Percentiles rank a stretch among this genome's conserved stretches.
Evolutionary conservation across 2,888 invertebrate genomes (phyloP).

Genomic region (Philopedon plagiatum): DNA sequence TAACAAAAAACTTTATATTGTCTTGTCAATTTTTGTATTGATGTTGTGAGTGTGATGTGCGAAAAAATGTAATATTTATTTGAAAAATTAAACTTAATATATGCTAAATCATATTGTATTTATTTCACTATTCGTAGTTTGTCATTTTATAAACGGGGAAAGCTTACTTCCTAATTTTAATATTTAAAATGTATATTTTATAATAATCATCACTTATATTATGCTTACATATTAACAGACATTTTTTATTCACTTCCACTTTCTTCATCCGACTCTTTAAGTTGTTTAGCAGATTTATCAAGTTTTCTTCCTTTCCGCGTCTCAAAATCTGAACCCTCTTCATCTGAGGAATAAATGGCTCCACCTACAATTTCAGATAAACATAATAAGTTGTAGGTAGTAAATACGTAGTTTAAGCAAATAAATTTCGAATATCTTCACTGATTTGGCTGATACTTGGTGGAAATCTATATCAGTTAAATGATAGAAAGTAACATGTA

Average conservation of each 20-base stretch:
- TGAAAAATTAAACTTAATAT: background rate
- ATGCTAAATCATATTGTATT: background rate
- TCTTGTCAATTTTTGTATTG: background rate
- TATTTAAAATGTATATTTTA: background rate
- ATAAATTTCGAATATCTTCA: too few species aligned
- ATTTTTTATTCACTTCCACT: slow-evolving; percentile 60
- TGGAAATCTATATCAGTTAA: too few species aligned
- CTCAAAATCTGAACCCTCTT: slow-evolving; percentile 88
- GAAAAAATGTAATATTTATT: background rate
- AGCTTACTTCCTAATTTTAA: background rate
- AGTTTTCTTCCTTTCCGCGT: slow-evolving; percentile 79
- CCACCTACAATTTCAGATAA: slow-evolving; percentile 61
- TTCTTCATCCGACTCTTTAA: slow-evolving; percentile 82
- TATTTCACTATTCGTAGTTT: background rate
- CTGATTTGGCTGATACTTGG: too few species aligned
- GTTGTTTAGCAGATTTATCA: slow-evolving; percentile 80
- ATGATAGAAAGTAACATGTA: too few species aligned
- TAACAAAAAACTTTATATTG: background rate
- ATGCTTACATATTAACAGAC: background rate
- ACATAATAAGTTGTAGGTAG: background rate
- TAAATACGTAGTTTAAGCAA: too few species aligned
- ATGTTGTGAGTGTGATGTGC: slow-evolving; percentile 9
- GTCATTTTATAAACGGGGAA: too few species aligned
- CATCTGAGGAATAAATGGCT: slow-evolving; percentile 90
- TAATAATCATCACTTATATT: background rate